phyloP scores from a whole-genome alignment of 2,113 vertebrate species.

The Erinaceus europaeus region DNA sequence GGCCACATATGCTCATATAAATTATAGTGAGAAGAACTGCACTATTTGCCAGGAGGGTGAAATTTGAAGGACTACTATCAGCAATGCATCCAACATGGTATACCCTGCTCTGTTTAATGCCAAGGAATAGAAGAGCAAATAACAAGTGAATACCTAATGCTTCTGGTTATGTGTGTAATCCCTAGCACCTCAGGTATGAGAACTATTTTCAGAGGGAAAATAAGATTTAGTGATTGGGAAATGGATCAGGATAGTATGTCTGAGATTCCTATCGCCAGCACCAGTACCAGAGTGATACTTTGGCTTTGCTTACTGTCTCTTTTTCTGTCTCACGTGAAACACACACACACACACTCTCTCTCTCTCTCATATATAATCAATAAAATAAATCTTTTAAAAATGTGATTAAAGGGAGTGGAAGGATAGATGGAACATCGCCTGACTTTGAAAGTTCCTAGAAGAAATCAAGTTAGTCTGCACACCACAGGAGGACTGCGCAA shows the following conservation, averaged over 20 bases:
- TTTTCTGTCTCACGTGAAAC: too few relatives aligned
- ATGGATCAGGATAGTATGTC: too few relatives aligned
- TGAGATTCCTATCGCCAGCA: too few relatives aligned
- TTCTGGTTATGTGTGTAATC: not conserved
- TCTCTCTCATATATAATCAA: too few relatives aligned
- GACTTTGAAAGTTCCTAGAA: slow-evolving; percentile 40
- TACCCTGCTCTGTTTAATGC: slow-evolving; percentile 18
- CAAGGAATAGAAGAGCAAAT: not conserved
- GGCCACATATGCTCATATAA: slow-evolving; percentile 60
- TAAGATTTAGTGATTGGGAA: not conserved
- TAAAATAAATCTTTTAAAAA: too few relatives aligned
- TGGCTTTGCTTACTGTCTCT: too few relatives aligned
- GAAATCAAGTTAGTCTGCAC: not conserved
- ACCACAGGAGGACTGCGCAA: not conserved
- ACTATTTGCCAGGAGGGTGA: slow-evolving; percentile 27
- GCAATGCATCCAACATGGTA: not conserved
- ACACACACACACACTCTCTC: too few relatives aligned
- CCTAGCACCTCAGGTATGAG: not conserved
- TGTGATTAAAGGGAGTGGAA: too few relatives aligned
- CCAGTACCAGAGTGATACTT: too few relatives aligned
- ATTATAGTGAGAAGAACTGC: slow-evolving; percentile 48
- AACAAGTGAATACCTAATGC: not conserved
- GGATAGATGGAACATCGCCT: not conserved
- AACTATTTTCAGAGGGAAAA: not conserved
- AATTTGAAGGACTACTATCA: slow-evolving; percentile 26